phyloP scores from a whole-genome alignment of 2,113 vertebrate species.

The Pterocles burchelli region DNA sequence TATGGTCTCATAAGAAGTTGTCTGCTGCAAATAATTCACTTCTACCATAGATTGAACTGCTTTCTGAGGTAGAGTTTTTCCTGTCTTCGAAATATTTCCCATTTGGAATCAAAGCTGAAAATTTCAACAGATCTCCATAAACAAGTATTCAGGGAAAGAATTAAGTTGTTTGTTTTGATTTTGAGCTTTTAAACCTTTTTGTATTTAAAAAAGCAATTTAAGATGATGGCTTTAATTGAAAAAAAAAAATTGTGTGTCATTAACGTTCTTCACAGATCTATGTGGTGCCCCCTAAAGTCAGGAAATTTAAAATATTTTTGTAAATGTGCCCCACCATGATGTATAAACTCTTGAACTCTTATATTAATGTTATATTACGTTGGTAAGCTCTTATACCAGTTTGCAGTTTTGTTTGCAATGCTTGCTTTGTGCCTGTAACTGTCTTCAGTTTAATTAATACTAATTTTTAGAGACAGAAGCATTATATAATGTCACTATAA shows the following conservation, averaged over 20 bases:
- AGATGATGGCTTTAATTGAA: not conserved
- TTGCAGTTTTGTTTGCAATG: not conserved
- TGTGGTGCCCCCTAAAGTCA: not conserved
- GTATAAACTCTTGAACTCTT: not conserved
- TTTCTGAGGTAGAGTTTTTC: not conserved
- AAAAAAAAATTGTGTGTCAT: not conserved
- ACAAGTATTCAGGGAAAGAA: not conserved
- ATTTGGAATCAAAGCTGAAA: not conserved
- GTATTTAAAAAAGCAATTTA: not conserved
- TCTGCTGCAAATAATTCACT: not conserved
- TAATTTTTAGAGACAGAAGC: not conserved
- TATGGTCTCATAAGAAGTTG: not conserved
- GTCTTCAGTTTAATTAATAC: not conserved
- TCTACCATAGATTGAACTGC: not conserved
- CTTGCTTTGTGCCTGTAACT: not conserved
- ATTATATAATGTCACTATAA: not conserved
- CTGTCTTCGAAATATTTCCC: not conserved
- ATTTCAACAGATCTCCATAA: not conserved
- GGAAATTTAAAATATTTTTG: not conserved
- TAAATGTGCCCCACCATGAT: not conserved
- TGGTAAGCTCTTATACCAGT: not conserved
- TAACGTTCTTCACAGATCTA: not conserved
- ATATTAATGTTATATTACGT: not conserved
- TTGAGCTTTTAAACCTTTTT: not conserved
- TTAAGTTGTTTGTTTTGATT: not conserved